These are phyloP conservation scores for Gastrophysa polygoni DNA, from an alignment of 2,888 invertebrate genomes.

Conservation along the genomic window DNA sequence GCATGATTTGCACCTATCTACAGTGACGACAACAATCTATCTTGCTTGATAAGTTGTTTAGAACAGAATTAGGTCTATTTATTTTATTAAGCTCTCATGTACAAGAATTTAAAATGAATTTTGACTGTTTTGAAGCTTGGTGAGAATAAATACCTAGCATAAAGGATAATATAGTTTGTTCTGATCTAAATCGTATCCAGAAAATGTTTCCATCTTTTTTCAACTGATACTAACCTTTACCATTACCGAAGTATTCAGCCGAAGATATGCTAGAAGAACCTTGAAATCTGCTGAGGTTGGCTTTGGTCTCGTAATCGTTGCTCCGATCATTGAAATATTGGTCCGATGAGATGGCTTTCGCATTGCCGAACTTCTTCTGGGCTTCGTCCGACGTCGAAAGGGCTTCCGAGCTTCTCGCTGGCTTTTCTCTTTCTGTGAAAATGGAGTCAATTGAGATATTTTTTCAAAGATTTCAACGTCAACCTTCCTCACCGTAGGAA, in stretches of 20 bases:
- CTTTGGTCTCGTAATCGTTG: conserved; percentile 65
- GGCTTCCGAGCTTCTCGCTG: conserved; percentile 34
- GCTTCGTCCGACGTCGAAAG: conserved; percentile 66
- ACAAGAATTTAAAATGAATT: too few relatives aligned
- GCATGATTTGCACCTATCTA: too few relatives aligned
- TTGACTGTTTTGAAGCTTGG: too few relatives aligned
- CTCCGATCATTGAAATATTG: conserved; percentile 87
- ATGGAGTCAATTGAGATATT: too few relatives aligned
- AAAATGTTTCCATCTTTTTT: too few relatives aligned
- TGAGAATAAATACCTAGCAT: too few relatives aligned
- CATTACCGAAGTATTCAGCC: conserved; percentile 83
- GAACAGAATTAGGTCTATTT: too few relatives aligned
- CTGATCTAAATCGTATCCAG: too few relatives aligned
- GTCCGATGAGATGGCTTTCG: conserved; percentile 97
- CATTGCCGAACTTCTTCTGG: conserved; percentile 94
- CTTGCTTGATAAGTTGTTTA: too few relatives aligned
- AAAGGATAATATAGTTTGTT: too few relatives aligned
- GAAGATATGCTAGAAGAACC: conserved; percentile 96
- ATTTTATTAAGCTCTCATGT: too few relatives aligned
- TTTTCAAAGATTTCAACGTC: not conserved
- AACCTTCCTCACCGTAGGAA: conserved; percentile 17
- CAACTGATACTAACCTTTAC: conserved; percentile 43
- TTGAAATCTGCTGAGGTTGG: conserved; percentile 78
- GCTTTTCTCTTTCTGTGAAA: conserved; percentile 14
- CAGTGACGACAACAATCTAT: too few relatives aligned